Evolutionary conservation across 2,113 vertebrate species (phyloP), one percentile per base, ranked within the genome.

Genomic region (Crotalus helleri): DNA sequence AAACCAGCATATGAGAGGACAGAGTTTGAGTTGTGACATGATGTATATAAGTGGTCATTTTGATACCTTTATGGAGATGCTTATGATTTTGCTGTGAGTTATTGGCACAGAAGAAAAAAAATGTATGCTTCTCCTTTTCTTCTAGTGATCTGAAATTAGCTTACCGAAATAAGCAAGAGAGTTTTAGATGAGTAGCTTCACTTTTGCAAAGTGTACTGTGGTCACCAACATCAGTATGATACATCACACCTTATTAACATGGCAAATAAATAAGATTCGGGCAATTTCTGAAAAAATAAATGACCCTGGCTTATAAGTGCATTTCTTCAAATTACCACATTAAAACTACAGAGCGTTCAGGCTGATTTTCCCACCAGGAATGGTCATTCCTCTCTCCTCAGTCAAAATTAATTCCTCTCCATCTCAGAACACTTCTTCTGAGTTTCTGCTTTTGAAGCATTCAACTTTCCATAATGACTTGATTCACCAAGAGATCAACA

Each of bases 391-490:
- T 64, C 61, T 33, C 9, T 88, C 11, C 61, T 91, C 13, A 81
- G 8, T 92, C 90, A 93, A 57, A 93, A 87, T 87, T 64, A 93
- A 49, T 90, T 13, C 53, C 69, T 85, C 88, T 44, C 23, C 24
- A 29, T 23, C 51, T 74, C 39, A 91, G 29, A 86, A 64, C 29
- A 19, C 7, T 49, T 85, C 85, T 88, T 90, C 87, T 54, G 94
- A 51, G 33, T 91, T 92, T 92, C 29, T 91, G 39, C 13, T 88
- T 85, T 90, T 69, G 24, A 54, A 90, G 88, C 49, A 93, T 86
- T 61, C 87, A 33, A 85, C 24, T 85, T 74, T 86, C 61, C 74
- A 91, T 95, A 95, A 96, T 94, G 89, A 93, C 92, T 92, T 94
- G 88, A 88, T 92, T 94, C 91, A 92, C 53, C 23, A 87, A 92